Evolutionary conservation across 2,797 vertebrate genomes (phyloP).

Genomic region (Syndactyla subalaris): DNA sequence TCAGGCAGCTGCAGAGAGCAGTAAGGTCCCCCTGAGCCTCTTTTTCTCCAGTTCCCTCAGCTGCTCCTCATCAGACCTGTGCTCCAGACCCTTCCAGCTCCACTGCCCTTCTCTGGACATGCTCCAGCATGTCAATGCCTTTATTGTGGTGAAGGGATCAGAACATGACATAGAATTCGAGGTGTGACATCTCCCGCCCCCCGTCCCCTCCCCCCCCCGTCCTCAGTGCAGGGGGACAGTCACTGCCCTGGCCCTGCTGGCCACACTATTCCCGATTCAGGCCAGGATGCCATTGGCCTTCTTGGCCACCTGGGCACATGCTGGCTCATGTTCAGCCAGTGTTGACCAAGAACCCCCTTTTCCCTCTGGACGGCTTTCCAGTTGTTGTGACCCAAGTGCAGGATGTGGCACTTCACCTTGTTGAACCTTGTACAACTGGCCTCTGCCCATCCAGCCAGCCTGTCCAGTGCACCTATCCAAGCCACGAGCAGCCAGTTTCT

Average conservation of each 20-base stretch:
- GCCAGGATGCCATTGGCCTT: background rate
- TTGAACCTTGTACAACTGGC: background rate
- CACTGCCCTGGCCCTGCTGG: background rate
- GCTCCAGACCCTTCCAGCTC: background rate
- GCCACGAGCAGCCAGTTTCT: background rate
- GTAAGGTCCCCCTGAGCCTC: background rate
- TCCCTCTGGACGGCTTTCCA: background rate
- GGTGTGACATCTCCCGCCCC: background rate
- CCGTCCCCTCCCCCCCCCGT: background rate
- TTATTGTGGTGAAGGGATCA: background rate
- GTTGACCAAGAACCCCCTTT: background rate
- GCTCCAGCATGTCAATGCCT: background rate
- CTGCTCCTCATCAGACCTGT: background rate
- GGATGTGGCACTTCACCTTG: background rate
- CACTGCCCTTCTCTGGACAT: background rate
- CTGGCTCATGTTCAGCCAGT: background rate
- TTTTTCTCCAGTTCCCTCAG: background rate
- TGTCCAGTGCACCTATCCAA: background rate
- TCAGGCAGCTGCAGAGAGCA: background rate
- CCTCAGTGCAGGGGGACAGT: accelerated
- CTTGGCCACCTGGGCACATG: background rate
- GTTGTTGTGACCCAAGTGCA: background rate
- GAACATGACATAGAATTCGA: background rate
- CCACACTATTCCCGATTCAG: background rate
- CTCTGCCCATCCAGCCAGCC: background rate